Base-by-base conservation (phyloP, 2,113 vertebrate genomes). In the Sebastes schlegelii region DNA sequence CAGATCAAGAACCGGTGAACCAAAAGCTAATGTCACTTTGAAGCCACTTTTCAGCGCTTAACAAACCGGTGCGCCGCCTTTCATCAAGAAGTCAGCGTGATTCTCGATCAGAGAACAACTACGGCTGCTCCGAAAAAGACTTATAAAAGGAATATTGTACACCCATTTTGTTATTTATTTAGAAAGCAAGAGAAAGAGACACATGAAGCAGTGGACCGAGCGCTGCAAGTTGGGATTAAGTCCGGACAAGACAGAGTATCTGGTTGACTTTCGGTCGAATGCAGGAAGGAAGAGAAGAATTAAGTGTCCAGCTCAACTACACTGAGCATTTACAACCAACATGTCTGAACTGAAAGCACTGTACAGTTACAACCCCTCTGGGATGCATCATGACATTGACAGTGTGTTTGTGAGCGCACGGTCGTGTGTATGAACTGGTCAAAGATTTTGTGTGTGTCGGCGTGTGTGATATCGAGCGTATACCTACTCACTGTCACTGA, bases 121-220 rank as follows among this genome's bases (percentile, higher is more conserved):
- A 26, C 23, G 77, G 88, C 84, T 80, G 84, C 71, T 75, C 68
- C 6, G 23, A 71, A 84, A 82, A 91, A 65, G 40, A 87, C 49
- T 74, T 58, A 80, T n/a, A 82, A 84, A 84, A 70, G 75, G 54
- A 83, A 74, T 65, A 87, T 68, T 79, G 74, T 79, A 89, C 86
- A 91, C 68, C 82, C 82, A 88, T 49, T 73, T 83, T 73, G 52
- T 88, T 87, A 83, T 91, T 91, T 90, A 92, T 90, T 93, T 61
- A 81, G 88, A 92, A 91, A 91, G 86, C 4, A 86, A 77, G 71
- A 82, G 70, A 73, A 80, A 76, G 77, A 86, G 65, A 87, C 75
- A 81, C 75, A 60, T 23, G 74, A 82, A 87, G 82, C 90, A 76
- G 77, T 69, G 67, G 76, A 80, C 81, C 75, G 64, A 83, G 74